Base-by-base conservation (phyloP, 2,113 vertebrate genomes). In the Rhizomys pruinosus region DNA sequence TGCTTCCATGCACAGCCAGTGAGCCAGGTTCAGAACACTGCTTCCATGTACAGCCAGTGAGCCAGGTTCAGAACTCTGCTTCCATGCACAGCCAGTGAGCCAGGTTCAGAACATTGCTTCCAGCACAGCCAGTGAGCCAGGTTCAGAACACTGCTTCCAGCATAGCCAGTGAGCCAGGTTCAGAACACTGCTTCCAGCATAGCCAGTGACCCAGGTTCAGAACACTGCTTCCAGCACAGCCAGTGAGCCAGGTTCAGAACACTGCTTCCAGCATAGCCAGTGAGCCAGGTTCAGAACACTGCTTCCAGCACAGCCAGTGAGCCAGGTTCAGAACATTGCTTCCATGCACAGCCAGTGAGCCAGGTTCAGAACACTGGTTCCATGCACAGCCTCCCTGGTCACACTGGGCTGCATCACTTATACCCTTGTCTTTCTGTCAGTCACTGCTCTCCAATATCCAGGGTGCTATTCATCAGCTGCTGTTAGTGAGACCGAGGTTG, bases 291-390 rank as follows among this genome's bases (percentile, higher is more conserved):
- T 61, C 17, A 7, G 4, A 27, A n/a, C 47, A 16, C 19, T 0
- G 23, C 42, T 52, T 0, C 27, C 55, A 39, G 22, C 69, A 86
- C 32, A 32, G 17, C 86, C 80, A n/a, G n/a, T n/a, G 47, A 52
- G 71, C 44, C 61, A 47, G 8, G 52, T 27, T 61, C 17, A 7
- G 4, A 27, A n/a, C 47, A 16, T 13, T 0, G 23, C 42, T 52
- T 0, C 27, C 55, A 39, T 17, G 22, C 69, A 86, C 32, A 32
- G 7, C 39, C 8, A 22, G 29, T 8, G 47, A 52, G 71, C 44
- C 61, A 47, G 8, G 52, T 27, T 61, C 17, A 7, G 4, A 27
- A n/a, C 47, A 16, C 19, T 0, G 23, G n/a, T 52, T 0, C 27
- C 55, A 39, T 17, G 22, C 69, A 86, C 32, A 32, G 17, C 86